Conservation (phyloP, 53 echinoderm and acorn worm species). For the Astropecten irregularis region DNA sequence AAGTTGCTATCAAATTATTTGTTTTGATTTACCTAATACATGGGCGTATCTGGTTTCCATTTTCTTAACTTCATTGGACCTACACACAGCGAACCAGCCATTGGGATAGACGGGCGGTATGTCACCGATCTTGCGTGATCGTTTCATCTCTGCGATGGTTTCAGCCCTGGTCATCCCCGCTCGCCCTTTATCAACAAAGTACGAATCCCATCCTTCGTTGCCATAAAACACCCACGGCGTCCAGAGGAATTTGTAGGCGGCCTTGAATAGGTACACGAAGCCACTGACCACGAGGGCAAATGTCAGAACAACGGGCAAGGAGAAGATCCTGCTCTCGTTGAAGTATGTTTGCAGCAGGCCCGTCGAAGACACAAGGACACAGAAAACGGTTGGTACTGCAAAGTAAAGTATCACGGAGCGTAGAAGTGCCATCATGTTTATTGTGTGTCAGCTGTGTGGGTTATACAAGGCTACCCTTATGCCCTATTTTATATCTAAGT, state of each 20-base stretch:
- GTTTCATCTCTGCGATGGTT: not conserved
- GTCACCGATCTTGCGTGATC: slow-evolving; percentile 13
- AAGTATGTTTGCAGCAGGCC: too few species aligned
- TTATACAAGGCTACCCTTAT: too few species aligned
- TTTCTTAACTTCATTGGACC: slow-evolving; percentile 19
- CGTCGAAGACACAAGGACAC: too few species aligned
- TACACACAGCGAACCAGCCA: slow-evolving; percentile 55
- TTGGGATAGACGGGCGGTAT: slow-evolving; percentile 67
- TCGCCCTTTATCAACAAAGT: not conserved
- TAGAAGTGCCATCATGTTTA: too few species aligned
- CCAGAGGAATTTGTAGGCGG: not conserved
- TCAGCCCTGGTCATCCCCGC: not conserved
- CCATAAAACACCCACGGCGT: not conserved
- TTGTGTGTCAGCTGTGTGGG: too few species aligned
- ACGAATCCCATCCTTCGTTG: not conserved
- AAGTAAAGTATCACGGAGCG: too few species aligned
- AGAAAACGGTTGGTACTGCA: too few species aligned
- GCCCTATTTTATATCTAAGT: too few species aligned
- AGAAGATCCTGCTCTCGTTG: too few species aligned
- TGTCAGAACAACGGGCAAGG: too few species aligned
- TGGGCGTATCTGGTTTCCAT: not conserved
- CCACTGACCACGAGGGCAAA: not conserved
- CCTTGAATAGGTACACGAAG: not conserved
- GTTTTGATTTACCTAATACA: not conserved
- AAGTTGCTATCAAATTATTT: too few species aligned